phyloP scores from a whole-genome alignment of 2,888 invertebrate genomes.

The Pristionchus japonicus region DNA sequence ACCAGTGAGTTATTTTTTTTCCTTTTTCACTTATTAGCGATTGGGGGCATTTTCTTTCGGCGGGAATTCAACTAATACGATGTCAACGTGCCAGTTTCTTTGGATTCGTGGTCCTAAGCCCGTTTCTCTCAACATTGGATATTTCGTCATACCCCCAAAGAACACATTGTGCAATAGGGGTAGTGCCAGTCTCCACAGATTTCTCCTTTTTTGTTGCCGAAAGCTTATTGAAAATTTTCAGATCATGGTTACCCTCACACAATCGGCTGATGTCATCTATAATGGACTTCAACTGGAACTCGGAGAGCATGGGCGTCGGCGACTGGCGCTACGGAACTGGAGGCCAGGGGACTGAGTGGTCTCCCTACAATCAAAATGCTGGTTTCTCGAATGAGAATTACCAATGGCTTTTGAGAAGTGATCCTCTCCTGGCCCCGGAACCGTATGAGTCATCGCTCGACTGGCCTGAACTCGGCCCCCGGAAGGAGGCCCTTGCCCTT shows the following conservation, averaged over 20 bases:
- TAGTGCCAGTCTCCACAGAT: neutral
- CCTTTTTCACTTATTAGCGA: neutral
- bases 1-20: conserved; percentile 28
- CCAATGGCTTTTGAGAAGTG: conserved; percentile 36
- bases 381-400: neutral
- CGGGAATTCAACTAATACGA: too few relatives aligned
- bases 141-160: conserved; percentile 20
- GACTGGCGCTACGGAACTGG: neutral
- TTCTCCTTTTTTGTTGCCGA: neutral
- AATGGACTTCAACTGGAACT: conserved; percentile 19
- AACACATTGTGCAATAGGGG: neutral
- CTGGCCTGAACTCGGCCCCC: conserved; percentile 45
- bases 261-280: conserved; percentile 16
- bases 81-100: too few relatives aligned
- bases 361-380: neutral
- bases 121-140: too few relatives aligned
- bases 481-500: conserved; percentile 46
- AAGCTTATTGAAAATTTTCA: neutral
- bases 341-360: conserved; percentile 36
- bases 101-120: neutral
- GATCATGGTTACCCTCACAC: conserved; percentile 41
- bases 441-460: neutral
- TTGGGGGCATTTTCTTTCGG: too few relatives aligned
- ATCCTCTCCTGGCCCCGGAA: conserved; percentile 32
- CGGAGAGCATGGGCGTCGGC: conserved; percentile 43